A percentile compares a stretch with the other conserved stretches of the same genome.
phyloP scores from a whole-genome alignment of 2,797 vertebrate species.

The Halcyon badia region DNA sequence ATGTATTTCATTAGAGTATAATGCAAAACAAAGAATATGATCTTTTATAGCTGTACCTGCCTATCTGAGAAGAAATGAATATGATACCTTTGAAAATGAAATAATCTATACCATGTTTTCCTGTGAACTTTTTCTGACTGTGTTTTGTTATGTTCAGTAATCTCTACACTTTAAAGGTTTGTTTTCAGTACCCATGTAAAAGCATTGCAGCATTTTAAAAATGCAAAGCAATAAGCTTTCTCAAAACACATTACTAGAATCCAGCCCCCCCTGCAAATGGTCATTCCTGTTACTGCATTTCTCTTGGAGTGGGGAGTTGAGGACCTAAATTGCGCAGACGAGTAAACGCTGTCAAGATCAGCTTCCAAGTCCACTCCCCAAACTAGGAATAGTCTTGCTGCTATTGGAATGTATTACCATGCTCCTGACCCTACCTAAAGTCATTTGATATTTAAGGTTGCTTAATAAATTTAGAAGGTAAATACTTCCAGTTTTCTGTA shows the following conservation, averaged over 20 bases:
- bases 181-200: not conserved
- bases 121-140: not conserved
- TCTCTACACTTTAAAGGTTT: not conserved
- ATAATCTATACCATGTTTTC: not conserved
- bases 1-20: not conserved
- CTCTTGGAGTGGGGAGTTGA: not conserved
- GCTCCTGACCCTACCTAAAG: not conserved
- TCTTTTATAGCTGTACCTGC: not conserved
- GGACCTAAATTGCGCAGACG: not conserved
- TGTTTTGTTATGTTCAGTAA: not conserved
- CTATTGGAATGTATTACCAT: not conserved
- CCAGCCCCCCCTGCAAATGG: not conserved
- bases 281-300: not conserved
- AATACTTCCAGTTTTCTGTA: not conserved
- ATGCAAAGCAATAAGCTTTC: not conserved
- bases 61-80: not conserved
- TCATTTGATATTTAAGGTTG: not conserved
- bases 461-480: not conserved
- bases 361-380: not conserved
- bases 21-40: fast-evolving
- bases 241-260: not conserved
- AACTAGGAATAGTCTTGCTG: not conserved
- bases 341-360: not conserved
- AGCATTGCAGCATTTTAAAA: not conserved
- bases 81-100: not conserved